These are phyloP conservation scores for Oscheius myriophilus DNA, from an alignment of 2,888 invertebrate species.

Conservation along the genomic window DNA sequence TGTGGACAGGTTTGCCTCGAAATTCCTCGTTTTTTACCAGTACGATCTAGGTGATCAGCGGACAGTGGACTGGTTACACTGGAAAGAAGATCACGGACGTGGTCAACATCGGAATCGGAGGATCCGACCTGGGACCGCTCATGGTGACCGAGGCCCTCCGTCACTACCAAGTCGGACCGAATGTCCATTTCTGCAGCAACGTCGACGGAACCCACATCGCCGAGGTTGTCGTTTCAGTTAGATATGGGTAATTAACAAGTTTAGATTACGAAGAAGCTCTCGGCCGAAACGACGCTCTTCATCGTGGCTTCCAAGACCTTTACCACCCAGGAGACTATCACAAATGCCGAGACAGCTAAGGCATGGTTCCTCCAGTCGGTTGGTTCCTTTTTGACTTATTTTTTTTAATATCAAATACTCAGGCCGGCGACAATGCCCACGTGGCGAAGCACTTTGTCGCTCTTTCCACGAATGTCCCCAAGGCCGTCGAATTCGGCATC, in stretches of 20 bases:
- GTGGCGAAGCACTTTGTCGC: conserved; percentile 99
- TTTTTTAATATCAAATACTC: conserved; percentile 9
- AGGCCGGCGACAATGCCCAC: conserved; percentile 46
- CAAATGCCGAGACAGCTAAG: conserved; percentile 97
- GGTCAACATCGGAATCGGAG: conserved; percentile 98
- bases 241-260: not conserved
- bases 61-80: conserved; percentile 81
- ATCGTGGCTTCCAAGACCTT: conserved; percentile 99
- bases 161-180: conserved; percentile 84
- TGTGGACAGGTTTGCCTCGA: conserved; percentile 74
- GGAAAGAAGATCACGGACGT: conserved; percentile 95
- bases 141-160: conserved; percentile 99
- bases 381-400: conserved; percentile 70
- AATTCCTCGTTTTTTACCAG: conserved; percentile 29
- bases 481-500: conserved; percentile 97
- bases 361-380: conserved; percentile 88
- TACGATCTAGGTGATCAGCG: conserved; percentile 72
- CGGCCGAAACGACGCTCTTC: conserved; percentile 93
- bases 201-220: conserved; percentile 98
- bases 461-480: conserved; percentile 89
- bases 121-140: conserved; percentile 95
- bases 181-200: conserved; percentile 95
- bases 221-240: conserved; percentile 76
- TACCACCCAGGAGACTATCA: conserved; percentile 97
- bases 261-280: conserved; percentile 81